These are phyloP conservation scores for Naja naja DNA, from an alignment of 2,113 vertebrate genomes.

Conservation along the genomic window DNA sequence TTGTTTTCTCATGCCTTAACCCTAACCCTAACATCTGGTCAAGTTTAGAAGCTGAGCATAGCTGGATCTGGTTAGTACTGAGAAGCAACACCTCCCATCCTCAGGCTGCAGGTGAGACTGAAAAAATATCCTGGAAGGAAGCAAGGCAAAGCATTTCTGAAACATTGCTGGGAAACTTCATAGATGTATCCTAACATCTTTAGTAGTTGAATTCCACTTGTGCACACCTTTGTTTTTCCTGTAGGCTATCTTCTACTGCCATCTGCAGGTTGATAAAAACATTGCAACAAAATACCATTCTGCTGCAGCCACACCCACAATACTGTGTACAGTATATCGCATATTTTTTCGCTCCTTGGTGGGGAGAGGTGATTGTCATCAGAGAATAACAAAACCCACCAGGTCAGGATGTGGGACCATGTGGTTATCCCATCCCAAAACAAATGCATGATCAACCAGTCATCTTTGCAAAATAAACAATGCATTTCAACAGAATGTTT, in stretches of 20 bases:
- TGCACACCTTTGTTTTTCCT: background rate
- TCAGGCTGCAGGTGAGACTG: background rate
- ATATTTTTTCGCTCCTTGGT: background rate
- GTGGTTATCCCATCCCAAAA: background rate
- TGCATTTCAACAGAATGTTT: background rate
- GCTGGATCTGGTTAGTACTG: background rate
- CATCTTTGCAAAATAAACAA: background rate
- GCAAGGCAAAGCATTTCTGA: background rate
- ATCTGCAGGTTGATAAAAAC: constrained; percentile 46
- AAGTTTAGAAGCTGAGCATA: background rate
- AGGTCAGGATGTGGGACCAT: background rate
- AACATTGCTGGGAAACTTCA: background rate
- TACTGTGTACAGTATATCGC: background rate
- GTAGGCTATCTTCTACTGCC: constrained; percentile 55
- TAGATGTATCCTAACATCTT: background rate
- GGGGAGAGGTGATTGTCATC: background rate
- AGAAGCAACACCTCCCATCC: background rate
- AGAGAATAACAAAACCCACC: background rate
- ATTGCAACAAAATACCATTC: background rate
- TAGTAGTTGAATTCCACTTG: background rate
- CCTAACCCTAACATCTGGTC: background rate
- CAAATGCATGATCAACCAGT: background rate
- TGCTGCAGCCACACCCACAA: background rate
- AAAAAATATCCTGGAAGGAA: background rate
- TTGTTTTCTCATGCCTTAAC: background rate